Percentiles rank a stretch among this genome's conserved stretches.
These are phyloP conservation scores for Camelus dromedarius DNA, from an alignment of 2,113 vertebrate genomes.

Conservation along the genomic window DNA sequence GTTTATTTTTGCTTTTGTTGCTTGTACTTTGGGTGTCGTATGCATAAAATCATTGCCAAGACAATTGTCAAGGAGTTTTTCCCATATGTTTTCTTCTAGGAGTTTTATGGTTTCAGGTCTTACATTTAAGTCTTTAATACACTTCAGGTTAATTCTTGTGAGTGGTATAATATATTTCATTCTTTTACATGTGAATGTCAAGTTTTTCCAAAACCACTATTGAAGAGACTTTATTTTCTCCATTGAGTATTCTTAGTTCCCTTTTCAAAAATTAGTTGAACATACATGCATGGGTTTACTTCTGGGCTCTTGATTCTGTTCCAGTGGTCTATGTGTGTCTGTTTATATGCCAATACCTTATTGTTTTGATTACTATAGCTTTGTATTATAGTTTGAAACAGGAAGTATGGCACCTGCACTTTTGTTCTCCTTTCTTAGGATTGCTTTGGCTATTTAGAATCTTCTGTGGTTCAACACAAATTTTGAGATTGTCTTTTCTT, in stretches of 20 bases:
- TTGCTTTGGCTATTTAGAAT: not conserved
- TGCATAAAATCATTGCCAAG: not conserved
- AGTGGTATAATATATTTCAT: not conserved
- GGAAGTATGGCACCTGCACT: not conserved
- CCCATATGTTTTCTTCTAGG: not conserved
- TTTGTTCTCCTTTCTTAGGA: not conserved
- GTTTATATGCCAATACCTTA: not conserved
- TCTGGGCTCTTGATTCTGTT: not conserved
- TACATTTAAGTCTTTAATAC: not conserved
- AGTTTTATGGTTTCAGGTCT: not conserved
- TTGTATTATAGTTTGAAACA: not conserved
- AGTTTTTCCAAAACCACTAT: not conserved
- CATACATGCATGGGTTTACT: not conserved
- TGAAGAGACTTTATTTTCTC: not conserved
- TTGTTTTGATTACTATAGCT: not conserved
- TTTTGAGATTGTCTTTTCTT: not conserved
- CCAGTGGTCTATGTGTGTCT: not conserved
- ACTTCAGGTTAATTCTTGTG: not conserved
- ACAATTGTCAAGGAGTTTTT: not conserved
- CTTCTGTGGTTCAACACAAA: not conserved
- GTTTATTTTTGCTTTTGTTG: not conserved
- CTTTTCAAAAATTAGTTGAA: not conserved
- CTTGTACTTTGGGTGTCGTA: not conserved
- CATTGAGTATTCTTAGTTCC: not conserved
- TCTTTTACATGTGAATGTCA: not conserved